Evolutionary conservation across 2,113 vertebrate species (phyloP), one percentile per base, ranked within the genome.

Genomic region (Prunella himalayana): DNA sequence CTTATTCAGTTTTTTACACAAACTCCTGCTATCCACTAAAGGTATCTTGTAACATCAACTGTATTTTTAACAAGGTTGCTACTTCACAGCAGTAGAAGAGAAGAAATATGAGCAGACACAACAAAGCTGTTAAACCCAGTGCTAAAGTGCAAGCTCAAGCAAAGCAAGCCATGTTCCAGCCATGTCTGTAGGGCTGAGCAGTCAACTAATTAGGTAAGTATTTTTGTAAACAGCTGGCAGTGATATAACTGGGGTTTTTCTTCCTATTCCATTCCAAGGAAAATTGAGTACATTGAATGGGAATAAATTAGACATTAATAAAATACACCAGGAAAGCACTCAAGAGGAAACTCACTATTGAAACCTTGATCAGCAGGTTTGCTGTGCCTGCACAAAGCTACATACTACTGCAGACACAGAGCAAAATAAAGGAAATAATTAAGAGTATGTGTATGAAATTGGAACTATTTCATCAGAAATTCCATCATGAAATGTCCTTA

Each of bases 31-130:
- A n/a, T 44, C 19, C 68, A 51, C 24, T 61, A 51, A 51, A 87
- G 39, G 41, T 51, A 70, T 57, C 65, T 33, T 41, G n/a, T 45
- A 78, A 28, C 33, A 78, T 42, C 50, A 70, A 71, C 24, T 44
- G 25, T 54, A 90, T 89, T 78, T 92, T 95, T 71, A 92, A 81
- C 30, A 59, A 51, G 53, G 33, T 47, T 75, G 45, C 60, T 76
- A 22, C 57, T 79, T 69, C 66, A 39, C 17, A 56, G 22, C 56
- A 63, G 33, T 14, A 63, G 77, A 63, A 75, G 24, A 27, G 56
- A 89, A 75, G 69, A 94, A 84, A 82, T 44, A 39, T 1, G 49
- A 96, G 56, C 35, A 47, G 16, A 24, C n/a, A 44, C n/a, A 78
- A 44, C 2, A 15, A 79, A 93, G 72, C 24, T 39, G 61, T 75